Evolutionary conservation across 2,888 invertebrate species (phyloP), one percentile per base, ranked within the genome.

Genomic region (Philaethria dido): DNA sequence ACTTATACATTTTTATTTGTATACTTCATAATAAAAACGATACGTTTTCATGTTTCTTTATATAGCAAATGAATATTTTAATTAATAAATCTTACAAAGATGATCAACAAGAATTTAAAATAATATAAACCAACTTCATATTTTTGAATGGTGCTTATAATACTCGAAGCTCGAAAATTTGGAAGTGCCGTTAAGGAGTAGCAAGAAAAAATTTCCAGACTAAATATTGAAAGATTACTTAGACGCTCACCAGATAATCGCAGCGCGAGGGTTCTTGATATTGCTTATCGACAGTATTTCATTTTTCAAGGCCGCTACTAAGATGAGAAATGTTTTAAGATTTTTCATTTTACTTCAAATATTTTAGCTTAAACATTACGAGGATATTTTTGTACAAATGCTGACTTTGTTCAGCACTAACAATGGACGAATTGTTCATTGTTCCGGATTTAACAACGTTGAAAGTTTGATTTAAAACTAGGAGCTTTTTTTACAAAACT

Each of bases 241-340:
- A 62, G 25, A 54, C 59, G 63, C 25, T 60, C n/a, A 25, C 47
- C 25, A 63, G 57, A 62, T 64, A 62, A 68, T 65, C 50, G 55
- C 14, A 39, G 18, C 25, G 29, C 29, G 45, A 55, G 65, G 59
- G 62, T 65, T 62, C 65, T 65, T 42, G 57, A 69, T 65, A 57
- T 62, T 64, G 57, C 65, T 59, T 62, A 57, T 62, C 48, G 55
- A 61, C 50, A 57, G 45, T 57, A 57, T 60, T 69, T 42, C 48
- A 25, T 29, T 39, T 64, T 62, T 64, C 68, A 68, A 64, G 62
- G 62, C 60, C 42, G 52, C 47, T 44, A 62, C 61, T 47, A 29
- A 68, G 20, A 64, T 52, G 29, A 60, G 42, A 22, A 44, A 60
- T 64, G 16, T 25, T 42, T 25, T 25, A 22, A 22, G 42, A 42